These are phyloP conservation scores for Nothura maculosa DNA, from an alignment of 2,797 vertebrate genomes.

Conservation along the genomic window DNA sequence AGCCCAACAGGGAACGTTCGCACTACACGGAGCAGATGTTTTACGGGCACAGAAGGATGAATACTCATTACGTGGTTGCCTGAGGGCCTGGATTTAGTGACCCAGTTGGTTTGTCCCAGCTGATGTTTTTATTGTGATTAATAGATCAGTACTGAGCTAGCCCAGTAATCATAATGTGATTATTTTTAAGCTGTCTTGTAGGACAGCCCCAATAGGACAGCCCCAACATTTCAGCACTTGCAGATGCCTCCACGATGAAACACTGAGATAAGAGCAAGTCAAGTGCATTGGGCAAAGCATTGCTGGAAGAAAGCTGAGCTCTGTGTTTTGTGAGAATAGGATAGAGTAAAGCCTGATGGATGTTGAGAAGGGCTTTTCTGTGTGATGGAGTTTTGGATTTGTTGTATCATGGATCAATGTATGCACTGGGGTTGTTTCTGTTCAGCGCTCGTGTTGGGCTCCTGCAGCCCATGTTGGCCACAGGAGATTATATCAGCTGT, in stretches of 20 bases:
- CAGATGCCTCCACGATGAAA: neutral
- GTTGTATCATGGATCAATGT: neutral
- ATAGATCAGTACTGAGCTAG: neutral
- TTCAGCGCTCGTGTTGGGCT: rapidly evolving
- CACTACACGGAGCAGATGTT: constrained; percentile 10
- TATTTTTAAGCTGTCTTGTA: neutral
- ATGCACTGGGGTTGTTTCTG: neutral
- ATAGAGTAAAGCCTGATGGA: neutral
- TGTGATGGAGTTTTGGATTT: neutral
- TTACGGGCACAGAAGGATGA: constrained; percentile 6
- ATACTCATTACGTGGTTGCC: constrained; percentile 29
- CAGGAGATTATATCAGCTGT: rapidly evolving
- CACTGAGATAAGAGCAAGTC: neutral
- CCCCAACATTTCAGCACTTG: neutral
- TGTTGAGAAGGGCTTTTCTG: neutral
- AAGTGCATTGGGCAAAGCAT: neutral
- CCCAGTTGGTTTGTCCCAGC: neutral
- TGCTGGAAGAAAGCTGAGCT: neutral
- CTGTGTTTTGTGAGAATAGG: neutral
- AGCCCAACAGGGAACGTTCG: neutral
- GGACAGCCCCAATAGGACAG: neutral
- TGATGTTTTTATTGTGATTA: constrained; percentile 27
- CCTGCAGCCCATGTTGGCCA: rapidly evolving
- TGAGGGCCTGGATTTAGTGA: constrained; percentile 41
- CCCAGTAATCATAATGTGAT: neutral